phyloP scores from a whole-genome alignment of 1,140 invertebrate species.

The Asbolus verrucosus region DNA sequence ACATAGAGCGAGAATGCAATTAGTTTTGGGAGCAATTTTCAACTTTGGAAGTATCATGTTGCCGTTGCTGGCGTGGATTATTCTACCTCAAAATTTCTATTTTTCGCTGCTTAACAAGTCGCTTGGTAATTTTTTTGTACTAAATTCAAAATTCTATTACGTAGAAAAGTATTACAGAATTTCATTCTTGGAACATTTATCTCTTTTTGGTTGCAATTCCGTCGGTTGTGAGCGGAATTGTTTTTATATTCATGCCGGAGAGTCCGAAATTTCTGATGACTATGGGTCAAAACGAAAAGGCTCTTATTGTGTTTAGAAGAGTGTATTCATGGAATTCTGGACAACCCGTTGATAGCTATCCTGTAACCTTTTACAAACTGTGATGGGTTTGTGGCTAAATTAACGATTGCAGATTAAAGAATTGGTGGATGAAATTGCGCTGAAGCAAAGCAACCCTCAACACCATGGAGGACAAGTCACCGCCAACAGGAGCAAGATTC shows the following conservation, averaged over 20 bases:
- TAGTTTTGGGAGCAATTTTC: conserved; percentile 73
- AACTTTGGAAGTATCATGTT: conserved; percentile 67
- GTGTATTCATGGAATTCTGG: conserved; percentile 70
- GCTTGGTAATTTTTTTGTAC: conserved; percentile 45
- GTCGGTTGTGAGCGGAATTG: conserved; percentile 72
- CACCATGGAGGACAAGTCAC: conserved; percentile 11
- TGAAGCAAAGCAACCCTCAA: not conserved
- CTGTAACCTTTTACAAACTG: too few species aligned
- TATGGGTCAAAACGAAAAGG: conserved; percentile 75
- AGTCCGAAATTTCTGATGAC: conserved; percentile 86
- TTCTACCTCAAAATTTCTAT: conserved; percentile 50
- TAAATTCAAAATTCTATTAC: too few species aligned
- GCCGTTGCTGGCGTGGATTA: conserved; percentile 52
- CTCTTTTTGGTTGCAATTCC: conserved; percentile 75
- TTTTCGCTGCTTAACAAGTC: conserved; percentile 27
- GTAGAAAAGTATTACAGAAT: conserved; percentile 56
- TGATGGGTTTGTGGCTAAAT: not conserved
- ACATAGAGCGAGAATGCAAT: conserved; percentile 72
- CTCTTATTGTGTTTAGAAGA: conserved; percentile 70
- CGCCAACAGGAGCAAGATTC: conserved; percentile 40
- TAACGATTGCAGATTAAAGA: conserved; percentile 47
- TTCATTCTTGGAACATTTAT: conserved; percentile 83
- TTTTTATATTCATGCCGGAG: conserved; percentile 73
- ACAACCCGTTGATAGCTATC: too few species aligned
- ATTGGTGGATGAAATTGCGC: conserved; percentile 52